These are phyloP conservation scores for Spilogale gracilis DNA, from an alignment of 2,113 vertebrate genomes.

Conservation along the genomic window DNA sequence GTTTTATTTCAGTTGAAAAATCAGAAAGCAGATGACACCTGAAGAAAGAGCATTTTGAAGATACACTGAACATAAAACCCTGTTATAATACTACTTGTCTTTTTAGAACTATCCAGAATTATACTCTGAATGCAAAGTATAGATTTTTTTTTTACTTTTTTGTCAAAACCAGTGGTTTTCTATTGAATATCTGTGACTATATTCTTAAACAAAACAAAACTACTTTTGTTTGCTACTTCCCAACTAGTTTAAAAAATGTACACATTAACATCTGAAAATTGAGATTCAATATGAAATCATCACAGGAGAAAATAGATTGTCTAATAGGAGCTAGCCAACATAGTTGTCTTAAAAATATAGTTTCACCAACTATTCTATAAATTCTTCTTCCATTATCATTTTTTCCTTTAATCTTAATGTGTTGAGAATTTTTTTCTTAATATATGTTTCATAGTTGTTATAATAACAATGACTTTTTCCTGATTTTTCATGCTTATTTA, in stretches of 20 bases:
- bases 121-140: not conserved
- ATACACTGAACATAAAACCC: not conserved
- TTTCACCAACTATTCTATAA: not conserved
- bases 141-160: not conserved
- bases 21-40: not conserved
- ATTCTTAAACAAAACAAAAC: not conserved
- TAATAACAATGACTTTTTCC: not conserved
- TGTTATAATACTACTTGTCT: not conserved
- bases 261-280: not conserved
- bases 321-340: not conserved
- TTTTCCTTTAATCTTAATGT: not conserved
- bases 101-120: not conserved
- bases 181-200: not conserved
- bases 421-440: not conserved
- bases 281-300: not conserved
- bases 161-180: not conserved
- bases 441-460: not conserved
- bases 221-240: not conserved
- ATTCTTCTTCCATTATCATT: not conserved
- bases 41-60: not conserved
- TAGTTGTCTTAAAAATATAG: not conserved
- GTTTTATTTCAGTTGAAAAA: constrained; percentile 26
- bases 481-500: not conserved
- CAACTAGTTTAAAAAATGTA: not conserved
- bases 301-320: not conserved